Evolutionary conservation across 92 coral and sea anemone species (phyloP).

Genomic region (Parazoanthus darwini): DNA sequence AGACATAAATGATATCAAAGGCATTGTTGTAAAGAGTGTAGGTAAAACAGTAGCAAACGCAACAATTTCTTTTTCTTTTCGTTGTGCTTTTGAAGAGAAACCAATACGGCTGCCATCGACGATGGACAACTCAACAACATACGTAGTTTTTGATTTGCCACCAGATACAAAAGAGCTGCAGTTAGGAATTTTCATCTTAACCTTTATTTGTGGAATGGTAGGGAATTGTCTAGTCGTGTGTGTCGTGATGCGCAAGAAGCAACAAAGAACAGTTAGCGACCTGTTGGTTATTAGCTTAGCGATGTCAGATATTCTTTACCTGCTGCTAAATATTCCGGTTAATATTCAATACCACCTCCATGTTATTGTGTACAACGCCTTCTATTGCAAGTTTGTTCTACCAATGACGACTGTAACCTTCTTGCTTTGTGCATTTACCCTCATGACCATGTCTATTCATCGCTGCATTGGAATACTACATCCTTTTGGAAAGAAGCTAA

Average conservation of each 20-base stretch:
- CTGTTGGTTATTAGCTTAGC: constrained; percentile 28
- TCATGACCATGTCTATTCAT: constrained; percentile 31
- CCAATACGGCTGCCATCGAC: background rate
- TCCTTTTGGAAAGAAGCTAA: constrained; percentile 30
- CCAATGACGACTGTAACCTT: constrained; percentile 36
- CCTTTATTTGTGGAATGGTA: constrained; percentile 25
- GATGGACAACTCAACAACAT: constrained; percentile 26
- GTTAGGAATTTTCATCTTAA: constrained; percentile 1
- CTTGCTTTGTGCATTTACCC: constrained; percentile 31
- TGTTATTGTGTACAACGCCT: background rate
- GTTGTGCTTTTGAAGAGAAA: background rate
- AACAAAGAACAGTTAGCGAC: constrained; percentile 30
- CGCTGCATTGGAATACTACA: constrained; percentile 38
- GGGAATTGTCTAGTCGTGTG: constrained; percentile 27
- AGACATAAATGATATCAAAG: no score
- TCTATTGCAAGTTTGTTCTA: constrained; percentile 30
- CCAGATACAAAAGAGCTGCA: constrained; percentile 14
- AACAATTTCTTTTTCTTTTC: background rate
- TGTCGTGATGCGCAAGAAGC: constrained; percentile 14
- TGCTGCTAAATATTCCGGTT: constrained; percentile 12
- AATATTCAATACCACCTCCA: background rate
- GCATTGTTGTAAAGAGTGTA: background rate
- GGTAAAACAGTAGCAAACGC: background rate
- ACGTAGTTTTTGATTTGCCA: background rate
- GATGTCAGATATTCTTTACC: constrained; percentile 19